Base-by-base conservation (phyloP, 2,113 vertebrate genomes). In the Anhinga rufa region DNA sequence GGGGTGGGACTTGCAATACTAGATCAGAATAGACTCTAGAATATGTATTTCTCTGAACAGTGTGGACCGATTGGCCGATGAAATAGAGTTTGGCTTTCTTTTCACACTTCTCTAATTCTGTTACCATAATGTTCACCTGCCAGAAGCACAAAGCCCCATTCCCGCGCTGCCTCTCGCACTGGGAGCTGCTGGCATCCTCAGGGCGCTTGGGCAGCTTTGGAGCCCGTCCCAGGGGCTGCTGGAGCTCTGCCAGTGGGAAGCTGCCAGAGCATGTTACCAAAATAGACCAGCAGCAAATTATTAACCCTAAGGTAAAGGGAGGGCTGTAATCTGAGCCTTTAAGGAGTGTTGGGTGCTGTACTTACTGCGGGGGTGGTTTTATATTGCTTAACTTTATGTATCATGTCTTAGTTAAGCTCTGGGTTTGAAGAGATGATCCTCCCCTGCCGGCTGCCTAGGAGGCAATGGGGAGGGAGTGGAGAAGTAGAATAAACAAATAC, bases 91-190 rank as follows among this genome's bases (percentile, higher is more conserved):
- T 72, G 60, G 17, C 31, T 90, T 91, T 52, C 44, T 80, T 65
- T 58, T 38, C 52, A 10, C 1, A 3, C 28, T 52, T 76, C 21
- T 87, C 24, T 57, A 4, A 25, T 52, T 71, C n/a, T n/a, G 32
- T 54, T 76, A 8, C 29, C 16, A 2, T 38, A 1, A 60, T 14
- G 28, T 77, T 79, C 44, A 17, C 18, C 31, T 66, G 66, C 66
- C 68, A 54, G 54, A 40, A 74, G 40, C 62, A 14, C 0, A 1
- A 17, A 36, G n/a, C 21, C 44, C 1, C 0, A 0, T 28, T 49
- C 31, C 0, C 0, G 24, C 10, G 0, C 15, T 25, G 52, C 38
- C 32, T 46, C 49, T 54, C 0, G 2, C 18, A 10, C 21, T 5
- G 5, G 38, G 40, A 48, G 24, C 40, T 0, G 0, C 7, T n/a